phyloP scores from a whole-genome alignment of 2,797 vertebrate genomes.

The Bucorvus abyssinicus region DNA sequence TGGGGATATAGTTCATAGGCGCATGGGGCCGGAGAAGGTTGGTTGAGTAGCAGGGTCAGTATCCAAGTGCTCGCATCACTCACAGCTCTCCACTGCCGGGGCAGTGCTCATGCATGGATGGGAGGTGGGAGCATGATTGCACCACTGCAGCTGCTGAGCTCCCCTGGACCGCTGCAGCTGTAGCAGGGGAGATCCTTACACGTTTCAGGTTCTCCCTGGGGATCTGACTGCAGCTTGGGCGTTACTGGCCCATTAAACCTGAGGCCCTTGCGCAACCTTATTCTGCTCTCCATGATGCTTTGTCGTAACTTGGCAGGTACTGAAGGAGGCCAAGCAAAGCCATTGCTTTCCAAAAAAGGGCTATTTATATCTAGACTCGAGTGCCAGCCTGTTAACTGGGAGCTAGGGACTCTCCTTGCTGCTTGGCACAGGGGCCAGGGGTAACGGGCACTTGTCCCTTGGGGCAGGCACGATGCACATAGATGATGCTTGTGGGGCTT shows the following conservation, averaged over 20 bases:
- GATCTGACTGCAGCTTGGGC: neutral
- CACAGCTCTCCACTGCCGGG: accelerated
- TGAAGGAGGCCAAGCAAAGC: neutral
- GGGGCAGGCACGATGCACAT: accelerated
- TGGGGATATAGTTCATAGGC: accelerated
- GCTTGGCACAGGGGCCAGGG: neutral
- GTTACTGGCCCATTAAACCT: neutral
- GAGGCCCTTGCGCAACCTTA: neutral
- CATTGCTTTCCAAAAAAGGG: neutral
- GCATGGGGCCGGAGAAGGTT: neutral
- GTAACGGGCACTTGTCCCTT: neutral
- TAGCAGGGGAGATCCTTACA: neutral
- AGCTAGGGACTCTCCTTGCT: neutral
- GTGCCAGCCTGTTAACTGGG: neutral
- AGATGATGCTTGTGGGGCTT: neutral
- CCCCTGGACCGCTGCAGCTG: neutral
- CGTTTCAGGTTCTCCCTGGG: neutral
- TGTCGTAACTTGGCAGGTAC: neutral
- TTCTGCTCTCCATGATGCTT: neutral
- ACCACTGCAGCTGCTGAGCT: neutral
- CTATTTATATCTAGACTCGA: neutral
- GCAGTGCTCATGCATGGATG: accelerated
- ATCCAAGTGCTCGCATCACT: accelerated
- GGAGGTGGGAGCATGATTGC: neutral
- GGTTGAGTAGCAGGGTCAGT: neutral